A percentile compares a stretch with the other conserved stretches of the same genome.
Evolutionary conservation across 2,113 vertebrate species (phyloP).

Genomic region (Myrmecophaga tridactyla): DNA sequence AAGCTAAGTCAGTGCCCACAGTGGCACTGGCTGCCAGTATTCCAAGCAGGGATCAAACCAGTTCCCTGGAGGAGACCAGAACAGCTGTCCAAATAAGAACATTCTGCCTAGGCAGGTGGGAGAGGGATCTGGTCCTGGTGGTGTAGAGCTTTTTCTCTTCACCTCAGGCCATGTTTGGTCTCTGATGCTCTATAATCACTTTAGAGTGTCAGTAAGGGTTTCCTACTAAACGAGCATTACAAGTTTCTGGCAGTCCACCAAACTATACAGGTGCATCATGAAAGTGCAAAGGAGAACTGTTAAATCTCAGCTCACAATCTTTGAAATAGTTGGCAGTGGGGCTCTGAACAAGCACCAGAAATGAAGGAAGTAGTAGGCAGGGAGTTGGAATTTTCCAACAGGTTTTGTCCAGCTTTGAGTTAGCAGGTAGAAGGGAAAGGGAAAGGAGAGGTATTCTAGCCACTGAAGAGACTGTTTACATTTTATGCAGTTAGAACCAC

Average conservation of each 20-base stretch:
- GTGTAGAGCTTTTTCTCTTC: slow-evolving; percentile 64
- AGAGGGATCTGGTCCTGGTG: slow-evolving; percentile 64
- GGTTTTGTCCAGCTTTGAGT: not conserved
- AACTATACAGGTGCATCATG: slow-evolving; percentile 78
- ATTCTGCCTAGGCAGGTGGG: slow-evolving; percentile 77
- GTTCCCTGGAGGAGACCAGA: slow-evolving; percentile 71
- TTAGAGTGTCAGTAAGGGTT: slow-evolving; percentile 78
- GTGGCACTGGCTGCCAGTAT: slow-evolving; percentile 36
- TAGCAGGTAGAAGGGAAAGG: not conserved
- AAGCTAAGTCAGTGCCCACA: not conserved
- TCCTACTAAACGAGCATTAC: slow-evolving; percentile 74
- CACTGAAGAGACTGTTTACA: not conserved
- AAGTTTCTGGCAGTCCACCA: slow-evolving; percentile 76
- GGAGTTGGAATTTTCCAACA: not conserved
- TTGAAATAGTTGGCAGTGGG: slow-evolving; percentile 43
- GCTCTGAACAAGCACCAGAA: slow-evolving; percentile 3
- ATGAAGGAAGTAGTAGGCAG: not conserved
- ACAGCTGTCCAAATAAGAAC: slow-evolving; percentile 71
- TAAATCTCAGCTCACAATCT: slow-evolving; percentile 60
- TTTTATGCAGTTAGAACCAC: not conserved
- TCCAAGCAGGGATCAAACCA: slow-evolving; percentile 71
- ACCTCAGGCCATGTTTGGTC: slow-evolving; percentile 69
- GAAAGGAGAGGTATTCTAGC: not conserved
- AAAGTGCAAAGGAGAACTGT: slow-evolving; percentile 72
- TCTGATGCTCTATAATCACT: slow-evolving; percentile 77